These are phyloP conservation scores for Diadegma fenestrale DNA, from an alignment of 2,888 invertebrate species.

Conservation along the genomic window DNA sequence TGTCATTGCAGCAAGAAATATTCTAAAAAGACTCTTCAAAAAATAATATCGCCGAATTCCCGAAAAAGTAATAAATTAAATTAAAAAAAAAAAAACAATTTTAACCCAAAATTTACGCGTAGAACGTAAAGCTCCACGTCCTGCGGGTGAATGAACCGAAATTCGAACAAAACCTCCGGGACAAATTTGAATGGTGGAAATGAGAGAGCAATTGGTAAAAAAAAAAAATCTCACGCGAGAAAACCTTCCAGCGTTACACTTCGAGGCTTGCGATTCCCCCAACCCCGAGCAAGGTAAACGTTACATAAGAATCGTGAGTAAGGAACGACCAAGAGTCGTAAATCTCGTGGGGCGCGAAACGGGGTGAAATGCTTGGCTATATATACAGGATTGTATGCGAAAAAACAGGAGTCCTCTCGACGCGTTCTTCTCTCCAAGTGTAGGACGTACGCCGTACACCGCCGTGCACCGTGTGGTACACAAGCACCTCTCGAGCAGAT, in stretches of 20 bases:
- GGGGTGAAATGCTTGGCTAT: slow-evolving; percentile 59
- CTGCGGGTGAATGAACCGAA: neutral
- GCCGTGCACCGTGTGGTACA: slow-evolving; percentile 54
- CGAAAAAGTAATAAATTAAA: no score
- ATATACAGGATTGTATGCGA: slow-evolving; percentile 53
- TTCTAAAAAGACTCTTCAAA: no score
- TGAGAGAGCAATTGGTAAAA: slow-evolving; percentile 58
- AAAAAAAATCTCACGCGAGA: slow-evolving; percentile 57
- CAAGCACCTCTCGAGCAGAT: slow-evolving; percentile 56
- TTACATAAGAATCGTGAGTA: slow-evolving; percentile 79
- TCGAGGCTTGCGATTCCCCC: slow-evolving; percentile 69
- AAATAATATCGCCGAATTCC: no score
- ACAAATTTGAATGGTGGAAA: slow-evolving; percentile 53
- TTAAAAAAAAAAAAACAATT: no score
- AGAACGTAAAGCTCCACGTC: neutral
- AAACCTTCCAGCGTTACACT: slow-evolving; percentile 70
- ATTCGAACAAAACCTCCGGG: neutral
- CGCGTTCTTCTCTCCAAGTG: slow-evolving; percentile 25
- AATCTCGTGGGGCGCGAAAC: slow-evolving; percentile 77
- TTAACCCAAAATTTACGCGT: no score
- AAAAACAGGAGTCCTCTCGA: slow-evolving; percentile 48
- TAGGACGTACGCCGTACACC: slow-evolving; percentile 41
- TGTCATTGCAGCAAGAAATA: no score
- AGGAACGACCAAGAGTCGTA: slow-evolving; percentile 79
- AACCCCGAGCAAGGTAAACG: slow-evolving; percentile 68